Percentiles rank a stretch among this genome's conserved stretches.
Conservation (phyloP, 1,140 invertebrate species). For the Cylas formicarius region DNA sequence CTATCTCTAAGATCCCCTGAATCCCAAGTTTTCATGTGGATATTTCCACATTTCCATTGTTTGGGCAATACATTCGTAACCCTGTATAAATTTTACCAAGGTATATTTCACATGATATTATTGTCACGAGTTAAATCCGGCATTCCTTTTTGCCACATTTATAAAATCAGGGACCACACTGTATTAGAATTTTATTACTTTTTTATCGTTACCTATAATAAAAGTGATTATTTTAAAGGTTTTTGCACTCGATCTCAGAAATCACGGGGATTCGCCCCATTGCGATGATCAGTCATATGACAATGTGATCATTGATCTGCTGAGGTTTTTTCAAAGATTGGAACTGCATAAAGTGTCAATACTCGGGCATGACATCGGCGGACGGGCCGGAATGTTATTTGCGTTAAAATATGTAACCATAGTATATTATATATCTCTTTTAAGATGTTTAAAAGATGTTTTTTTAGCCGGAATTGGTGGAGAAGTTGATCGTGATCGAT, state of each 20-base stretch:
- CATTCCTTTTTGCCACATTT: too few relatives aligned
- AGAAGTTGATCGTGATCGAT: conserved; percentile 76
- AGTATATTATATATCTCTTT: background rate
- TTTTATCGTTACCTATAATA: too few relatives aligned
- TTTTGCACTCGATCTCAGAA: conserved; percentile 75
- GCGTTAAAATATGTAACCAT: conserved; percentile 50
- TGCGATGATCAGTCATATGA: conserved; percentile 60
- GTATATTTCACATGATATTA: too few relatives aligned
- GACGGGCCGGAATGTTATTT: conserved; percentile 71
- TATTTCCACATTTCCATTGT: too few relatives aligned
- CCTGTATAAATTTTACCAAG: too few relatives aligned
- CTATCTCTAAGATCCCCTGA: too few relatives aligned
- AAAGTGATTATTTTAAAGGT: too few relatives aligned
- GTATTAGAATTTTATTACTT: too few relatives aligned
- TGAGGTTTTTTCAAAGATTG: conserved; percentile 54
- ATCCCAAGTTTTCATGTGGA: too few relatives aligned
- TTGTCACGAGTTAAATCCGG: too few relatives aligned
- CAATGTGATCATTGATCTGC: conserved; percentile 66
- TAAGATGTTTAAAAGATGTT: conserved; percentile 2
- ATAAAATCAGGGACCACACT: too few relatives aligned
- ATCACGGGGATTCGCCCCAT: conserved; percentile 88
- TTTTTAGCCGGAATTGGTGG: conserved; percentile 66
- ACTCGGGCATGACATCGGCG: conserved; percentile 89
- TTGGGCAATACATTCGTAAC: too few relatives aligned
- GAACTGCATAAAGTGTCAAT: conserved; percentile 56